These are phyloP conservation scores for Dioctria linearis DNA, from an alignment of 2,888 invertebrate genomes.

Conservation along the genomic window DNA sequence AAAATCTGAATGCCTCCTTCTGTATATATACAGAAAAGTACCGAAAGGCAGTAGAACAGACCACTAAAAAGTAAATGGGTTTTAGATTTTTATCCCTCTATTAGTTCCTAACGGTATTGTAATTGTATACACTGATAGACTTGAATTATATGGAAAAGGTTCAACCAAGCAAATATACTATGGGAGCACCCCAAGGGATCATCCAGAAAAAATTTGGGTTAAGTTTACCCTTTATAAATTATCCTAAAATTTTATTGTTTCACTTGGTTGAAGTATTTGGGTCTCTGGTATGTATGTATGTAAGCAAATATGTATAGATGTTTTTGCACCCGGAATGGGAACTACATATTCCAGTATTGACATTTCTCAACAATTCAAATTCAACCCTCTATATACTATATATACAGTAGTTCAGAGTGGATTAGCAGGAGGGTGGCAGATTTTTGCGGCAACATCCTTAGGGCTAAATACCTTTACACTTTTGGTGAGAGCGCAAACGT, in stretches of 20 bases:
- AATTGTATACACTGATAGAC: constrained; percentile 6
- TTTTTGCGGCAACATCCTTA: constrained; percentile 19
- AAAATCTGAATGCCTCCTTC: no score
- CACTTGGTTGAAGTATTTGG: neutral
- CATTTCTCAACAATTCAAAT: neutral
- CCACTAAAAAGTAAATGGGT: no score
- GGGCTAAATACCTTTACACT: constrained; percentile 36
- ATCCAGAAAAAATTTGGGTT: constrained; percentile 9
- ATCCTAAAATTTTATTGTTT: constrained; percentile 23
- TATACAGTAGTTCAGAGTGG: no score
- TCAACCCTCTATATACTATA: neutral
- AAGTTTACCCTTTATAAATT: neutral
- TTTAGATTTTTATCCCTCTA: neutral
- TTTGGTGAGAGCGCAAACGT: constrained; percentile 26
- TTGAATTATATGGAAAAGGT: constrained; percentile 5
- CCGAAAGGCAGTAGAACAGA: no score
- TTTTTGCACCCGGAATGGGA: neutral
- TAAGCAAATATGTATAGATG: no score
- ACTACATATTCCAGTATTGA: neutral
- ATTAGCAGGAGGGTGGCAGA: neutral
- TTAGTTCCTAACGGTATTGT: neutral
- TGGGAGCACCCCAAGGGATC: constrained; percentile 3
- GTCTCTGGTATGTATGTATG: no score
- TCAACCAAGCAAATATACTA: constrained; percentile 10
- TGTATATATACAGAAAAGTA: neutral